Percentiles rank a stretch among this genome's conserved stretches.
phyloP scores from a whole-genome alignment of 1,140 invertebrate species.

The Micrasema longulum region DNA sequence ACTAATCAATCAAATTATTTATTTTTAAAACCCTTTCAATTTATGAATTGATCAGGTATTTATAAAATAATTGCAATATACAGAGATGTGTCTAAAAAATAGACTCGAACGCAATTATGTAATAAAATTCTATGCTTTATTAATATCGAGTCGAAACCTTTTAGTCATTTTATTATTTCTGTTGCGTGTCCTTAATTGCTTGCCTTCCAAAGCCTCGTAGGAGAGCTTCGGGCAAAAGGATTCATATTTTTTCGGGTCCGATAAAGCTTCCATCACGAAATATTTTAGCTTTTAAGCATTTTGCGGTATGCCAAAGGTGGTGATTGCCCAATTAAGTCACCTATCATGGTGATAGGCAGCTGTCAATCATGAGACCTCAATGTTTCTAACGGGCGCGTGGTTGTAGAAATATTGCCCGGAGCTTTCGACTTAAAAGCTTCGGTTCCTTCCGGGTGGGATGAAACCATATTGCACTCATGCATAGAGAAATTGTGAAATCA shows the following conservation, averaged over 20 bases:
- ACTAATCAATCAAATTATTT: too few relatives aligned
- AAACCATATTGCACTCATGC: background rate
- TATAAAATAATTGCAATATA: too few relatives aligned
- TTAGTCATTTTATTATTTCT: background rate
- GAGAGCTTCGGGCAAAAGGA: constrained; percentile 3
- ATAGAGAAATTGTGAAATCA: too few relatives aligned
- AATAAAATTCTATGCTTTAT: too few relatives aligned
- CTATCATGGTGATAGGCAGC: constrained; percentile 48
- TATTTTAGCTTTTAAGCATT: constrained; percentile 31
- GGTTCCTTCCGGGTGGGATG: constrained; percentile 18
- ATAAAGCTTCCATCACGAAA: constrained; percentile 45
- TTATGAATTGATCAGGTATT: too few relatives aligned
- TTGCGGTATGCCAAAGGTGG: constrained; percentile 40
- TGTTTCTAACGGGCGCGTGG: constrained; percentile 12
- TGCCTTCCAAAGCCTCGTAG: background rate
- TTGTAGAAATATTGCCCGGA: background rate
- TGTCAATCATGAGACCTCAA: constrained; percentile 45
- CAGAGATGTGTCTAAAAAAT: background rate
- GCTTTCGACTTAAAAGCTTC: constrained; percentile 30
- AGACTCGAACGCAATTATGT: background rate
- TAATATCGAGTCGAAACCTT: too few relatives aligned
- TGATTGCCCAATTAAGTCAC: constrained; percentile 53
- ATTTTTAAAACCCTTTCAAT: background rate
- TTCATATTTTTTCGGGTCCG: background rate
- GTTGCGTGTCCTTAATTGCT: background rate